These are phyloP conservation scores for Pristionchus entomophagus DNA, from an alignment of 2,888 invertebrate genomes.

Conservation along the genomic window DNA sequence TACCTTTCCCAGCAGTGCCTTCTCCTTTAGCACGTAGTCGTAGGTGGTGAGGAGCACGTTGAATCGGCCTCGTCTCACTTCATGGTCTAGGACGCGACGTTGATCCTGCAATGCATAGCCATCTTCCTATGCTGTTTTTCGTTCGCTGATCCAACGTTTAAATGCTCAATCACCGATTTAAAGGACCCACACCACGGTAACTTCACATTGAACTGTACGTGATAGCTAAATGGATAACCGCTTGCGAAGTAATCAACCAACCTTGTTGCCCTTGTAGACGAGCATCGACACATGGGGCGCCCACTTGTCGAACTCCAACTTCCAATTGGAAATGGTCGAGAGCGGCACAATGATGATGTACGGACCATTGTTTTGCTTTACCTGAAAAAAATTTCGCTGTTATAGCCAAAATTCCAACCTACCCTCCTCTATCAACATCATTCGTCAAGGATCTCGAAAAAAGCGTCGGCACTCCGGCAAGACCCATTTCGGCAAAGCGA, in stretches of 20 bases:
- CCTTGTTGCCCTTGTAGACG: slow-evolving; percentile 86
- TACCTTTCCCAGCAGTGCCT: slow-evolving; percentile 91
- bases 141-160: too few relatives aligned
- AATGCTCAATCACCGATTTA: not conserved
- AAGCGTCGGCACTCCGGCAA: too few relatives aligned
- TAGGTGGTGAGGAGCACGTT: slow-evolving; percentile 98
- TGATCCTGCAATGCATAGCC: slow-evolving; percentile 57
- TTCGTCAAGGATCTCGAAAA: too few relatives aligned
- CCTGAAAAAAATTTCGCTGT: not conserved
- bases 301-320: slow-evolving; percentile 98
- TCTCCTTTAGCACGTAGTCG: slow-evolving; percentile 99
- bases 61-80: slow-evolving; percentile 83
- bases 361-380: slow-evolving; percentile 95
- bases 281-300: slow-evolving; percentile 87
- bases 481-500: too few relatives aligned
- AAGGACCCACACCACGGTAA: not conserved
- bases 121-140: not conserved
- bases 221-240: not conserved
- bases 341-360: slow-evolving; percentile 98
- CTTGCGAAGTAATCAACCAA: not conserved
- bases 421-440: too few relatives aligned
- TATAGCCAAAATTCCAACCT: too few relatives aligned
- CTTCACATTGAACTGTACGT: not conserved
- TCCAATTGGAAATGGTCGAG: slow-evolving; percentile 99
- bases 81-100: slow-evolving; percentile 65